These are phyloP conservation scores for Drosophila pseudoobscura DNA, from an alignment of 1,140 invertebrate genomes.

Conservation along the genomic window DNA sequence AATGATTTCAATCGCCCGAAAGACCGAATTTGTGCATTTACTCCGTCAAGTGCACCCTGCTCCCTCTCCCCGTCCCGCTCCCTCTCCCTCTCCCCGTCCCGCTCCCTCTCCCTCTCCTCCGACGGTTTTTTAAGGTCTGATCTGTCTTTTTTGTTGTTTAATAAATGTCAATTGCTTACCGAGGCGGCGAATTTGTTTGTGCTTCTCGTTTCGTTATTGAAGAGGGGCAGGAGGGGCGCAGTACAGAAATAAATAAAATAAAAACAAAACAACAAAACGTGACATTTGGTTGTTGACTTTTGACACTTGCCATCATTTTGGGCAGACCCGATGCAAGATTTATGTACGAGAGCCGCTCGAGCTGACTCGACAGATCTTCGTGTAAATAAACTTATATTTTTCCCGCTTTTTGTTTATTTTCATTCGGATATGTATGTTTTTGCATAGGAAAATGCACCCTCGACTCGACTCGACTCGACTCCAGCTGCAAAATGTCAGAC, in stretches of 20 bases:
- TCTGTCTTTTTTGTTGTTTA: conserved; percentile 36
- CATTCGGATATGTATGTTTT: conserved; percentile 9
- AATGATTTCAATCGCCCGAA: conserved; percentile 59
- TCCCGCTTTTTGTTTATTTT: conserved; percentile 19
- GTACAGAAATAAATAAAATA: conserved; percentile 43
- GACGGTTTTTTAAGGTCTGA: conserved; percentile 7
- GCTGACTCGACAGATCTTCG: conserved; percentile 57
- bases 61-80: no score
- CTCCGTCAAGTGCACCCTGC: conserved; percentile 54
- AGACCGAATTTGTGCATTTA: conserved; percentile 37
- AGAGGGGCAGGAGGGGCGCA: conserved; percentile 3
- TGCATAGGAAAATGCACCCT: conserved; percentile 51
- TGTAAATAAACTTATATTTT: conserved; percentile 51
- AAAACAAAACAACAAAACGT: conserved; percentile 72
- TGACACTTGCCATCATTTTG: conserved; percentile 79
- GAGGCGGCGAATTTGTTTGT: conserved; percentile 38
- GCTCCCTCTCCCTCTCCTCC: no score
- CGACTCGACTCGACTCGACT: conserved; percentile 12
- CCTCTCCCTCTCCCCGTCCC: no score
- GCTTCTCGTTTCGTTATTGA: conserved; percentile 26
- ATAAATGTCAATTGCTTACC: conserved; percentile 74
- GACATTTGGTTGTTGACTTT: conserved; percentile 79
- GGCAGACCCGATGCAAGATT: conserved; percentile 59
- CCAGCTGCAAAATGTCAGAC: conserved; percentile 57
- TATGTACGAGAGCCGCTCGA: conserved; percentile 45